Percentiles rank a stretch among this genome's conserved stretches.
Conservation (phyloP, 2,113 vertebrate species). For the Ammospiza nelsoni region DNA sequence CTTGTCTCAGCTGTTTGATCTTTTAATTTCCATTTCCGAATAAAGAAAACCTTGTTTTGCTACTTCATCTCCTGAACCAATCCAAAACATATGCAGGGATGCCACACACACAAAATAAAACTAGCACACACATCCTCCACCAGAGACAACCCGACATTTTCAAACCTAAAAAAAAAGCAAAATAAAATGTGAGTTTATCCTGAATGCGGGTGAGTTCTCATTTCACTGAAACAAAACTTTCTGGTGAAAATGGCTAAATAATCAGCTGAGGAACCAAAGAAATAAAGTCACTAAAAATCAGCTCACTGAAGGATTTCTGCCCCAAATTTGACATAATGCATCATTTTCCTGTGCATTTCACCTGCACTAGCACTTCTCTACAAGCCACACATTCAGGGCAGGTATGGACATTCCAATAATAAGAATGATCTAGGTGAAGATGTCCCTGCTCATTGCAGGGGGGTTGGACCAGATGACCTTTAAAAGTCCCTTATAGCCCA, state of each 20-base stretch:
- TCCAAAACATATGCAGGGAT: constrained; percentile 52
- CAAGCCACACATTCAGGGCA: neutral
- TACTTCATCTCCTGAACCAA: constrained; percentile 27
- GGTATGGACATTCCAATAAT: neutral
- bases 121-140: constrained; percentile 24
- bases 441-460: neutral
- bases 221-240: constrained; percentile 40
- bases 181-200: neutral
- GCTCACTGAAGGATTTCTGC: neutral
- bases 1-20: constrained; percentile 1
- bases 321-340: neutral
- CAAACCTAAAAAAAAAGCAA: neutral
- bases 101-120: constrained; percentile 37
- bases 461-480: neutral
- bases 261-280: neutral
- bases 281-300: neutral
- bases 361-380: neutral
- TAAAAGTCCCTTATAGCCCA: neutral
- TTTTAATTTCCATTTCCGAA: constrained; percentile 34
- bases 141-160: constrained; percentile 29
- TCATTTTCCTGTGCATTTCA: neutral
- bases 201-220: constrained; percentile 46
- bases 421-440: neutral
- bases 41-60: constrained; percentile 39
- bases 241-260: constrained; percentile 33